phyloP scores from a whole-genome alignment of 2,113 vertebrate species.

The Nerophis lumbriciformis region DNA sequence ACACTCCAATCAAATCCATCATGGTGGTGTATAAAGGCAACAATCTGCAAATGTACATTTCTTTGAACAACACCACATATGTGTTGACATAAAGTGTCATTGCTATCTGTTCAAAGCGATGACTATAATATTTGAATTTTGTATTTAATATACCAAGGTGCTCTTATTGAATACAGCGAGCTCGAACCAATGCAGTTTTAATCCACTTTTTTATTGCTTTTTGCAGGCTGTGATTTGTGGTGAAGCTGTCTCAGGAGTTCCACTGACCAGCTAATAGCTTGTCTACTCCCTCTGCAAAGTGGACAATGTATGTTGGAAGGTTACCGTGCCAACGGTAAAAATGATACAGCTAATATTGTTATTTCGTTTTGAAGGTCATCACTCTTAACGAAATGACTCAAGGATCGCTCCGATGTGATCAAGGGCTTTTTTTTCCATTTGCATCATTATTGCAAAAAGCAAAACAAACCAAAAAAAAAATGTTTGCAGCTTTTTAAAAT shows the following conservation, averaged over 20 bases:
- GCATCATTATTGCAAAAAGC: constrained; percentile 14
- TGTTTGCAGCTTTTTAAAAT: constrained; percentile 1
- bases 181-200: not conserved
- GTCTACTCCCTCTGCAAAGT: no score
- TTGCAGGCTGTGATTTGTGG: not conserved
- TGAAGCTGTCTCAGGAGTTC: not conserved
- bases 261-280: not conserved
- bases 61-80: not conserved
- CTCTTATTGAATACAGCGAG: not conserved
- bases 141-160: constrained; percentile 15
- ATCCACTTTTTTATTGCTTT: not conserved
- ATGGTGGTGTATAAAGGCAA: not conserved
- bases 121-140: constrained; percentile 8
- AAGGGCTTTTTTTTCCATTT: constrained; percentile 3
- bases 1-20: not conserved
- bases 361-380: no score
- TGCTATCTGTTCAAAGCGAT: constrained; percentile 27
- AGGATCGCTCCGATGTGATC: not conserved
- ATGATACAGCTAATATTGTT: no score
- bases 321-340: not conserved
- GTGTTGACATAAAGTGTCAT: not conserved
- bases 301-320: not conserved
- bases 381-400: no score
- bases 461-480: constrained; percentile 32
- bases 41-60: no score